Percentiles rank a stretch among this genome's conserved stretches.
These are phyloP conservation scores for Montipora efflorescens DNA, from an alignment of 64 coral and sea anemone species.

Conservation along the genomic window DNA sequence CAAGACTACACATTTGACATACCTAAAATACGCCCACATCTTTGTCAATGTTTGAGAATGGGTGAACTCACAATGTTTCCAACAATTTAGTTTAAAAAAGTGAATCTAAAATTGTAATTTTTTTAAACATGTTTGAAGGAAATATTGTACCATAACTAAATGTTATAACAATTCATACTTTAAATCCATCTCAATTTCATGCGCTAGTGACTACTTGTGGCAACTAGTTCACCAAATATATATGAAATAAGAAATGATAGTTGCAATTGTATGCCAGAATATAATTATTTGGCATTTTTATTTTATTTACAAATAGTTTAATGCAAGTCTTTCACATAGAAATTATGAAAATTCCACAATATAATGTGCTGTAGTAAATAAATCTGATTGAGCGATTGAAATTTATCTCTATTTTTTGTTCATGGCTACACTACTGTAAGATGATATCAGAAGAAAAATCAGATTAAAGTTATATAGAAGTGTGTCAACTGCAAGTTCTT, in stretches of 20 bases:
- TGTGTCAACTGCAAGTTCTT: constrained; percentile 25
- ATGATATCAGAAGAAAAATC: too few relatives aligned
- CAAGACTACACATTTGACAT: too few relatives aligned
- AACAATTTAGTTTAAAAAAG: constrained; percentile 31
- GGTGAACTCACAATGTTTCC: constrained; percentile 26
- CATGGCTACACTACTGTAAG: too few relatives aligned
- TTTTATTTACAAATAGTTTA: constrained; percentile 31
- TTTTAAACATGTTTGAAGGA: background rate
- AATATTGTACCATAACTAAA: too few relatives aligned
- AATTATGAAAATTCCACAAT: constrained; percentile 28
- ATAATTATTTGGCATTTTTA: constrained; percentile 25
- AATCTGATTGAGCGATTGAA: constrained; percentile 7
- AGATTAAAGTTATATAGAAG: background rate
- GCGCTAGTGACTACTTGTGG: constrained; percentile 20
- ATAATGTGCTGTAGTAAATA: background rate
- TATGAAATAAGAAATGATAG: constrained; percentile 21
- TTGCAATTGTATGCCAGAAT: constrained; percentile 30
- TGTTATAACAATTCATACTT: background rate
- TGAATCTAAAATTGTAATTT: background rate
- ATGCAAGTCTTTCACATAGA: constrained; percentile 17
- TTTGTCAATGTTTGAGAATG: constrained; percentile 33
- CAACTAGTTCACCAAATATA: constrained; percentile 15
- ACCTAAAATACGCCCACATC: constrained; percentile 17
- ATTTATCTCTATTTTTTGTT: background rate
- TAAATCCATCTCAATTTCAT: constrained; percentile 19